These are phyloP conservation scores for Conistra vaccinii DNA, from an alignment of 2,888 invertebrate genomes.

Conservation along the genomic window DNA sequence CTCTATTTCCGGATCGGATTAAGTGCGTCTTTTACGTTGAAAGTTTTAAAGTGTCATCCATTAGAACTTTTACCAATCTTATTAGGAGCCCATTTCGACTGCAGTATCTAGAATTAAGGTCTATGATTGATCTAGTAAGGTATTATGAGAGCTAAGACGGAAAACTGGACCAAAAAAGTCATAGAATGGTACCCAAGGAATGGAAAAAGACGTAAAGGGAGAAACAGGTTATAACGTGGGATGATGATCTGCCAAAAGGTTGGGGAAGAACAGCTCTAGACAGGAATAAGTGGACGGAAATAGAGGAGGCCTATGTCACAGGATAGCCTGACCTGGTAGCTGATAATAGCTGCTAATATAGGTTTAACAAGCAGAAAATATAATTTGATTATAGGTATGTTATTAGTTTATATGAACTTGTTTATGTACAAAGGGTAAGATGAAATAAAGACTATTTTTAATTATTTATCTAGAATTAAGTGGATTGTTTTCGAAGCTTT, in stretches of 20 bases:
- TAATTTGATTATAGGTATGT: no score
- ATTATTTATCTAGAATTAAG: neutral
- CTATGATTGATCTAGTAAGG: no score
- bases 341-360: neutral
- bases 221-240: neutral
- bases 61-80: conserved; percentile 8
- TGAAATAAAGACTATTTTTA: no score
- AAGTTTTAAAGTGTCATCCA: conserved; percentile 16
- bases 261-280: neutral
- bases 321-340: neutral
- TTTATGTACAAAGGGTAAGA: no score
- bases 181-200: neutral
- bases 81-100: conserved; percentile 1
- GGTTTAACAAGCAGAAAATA: no score
- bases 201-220: neutral
- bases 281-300: neutral
- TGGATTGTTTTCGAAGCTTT: no score
- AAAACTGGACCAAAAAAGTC: neutral
- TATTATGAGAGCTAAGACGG: neutral
- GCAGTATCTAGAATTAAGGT: neutral
- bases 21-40: conserved; percentile 12
- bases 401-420: no score
- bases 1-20: conserved; percentile 15
- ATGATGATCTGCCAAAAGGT: neutral
- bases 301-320: neutral